These are phyloP conservation scores for Calliopum simillimum DNA, from an alignment of 2,888 invertebrate species.

Conservation along the genomic window DNA sequence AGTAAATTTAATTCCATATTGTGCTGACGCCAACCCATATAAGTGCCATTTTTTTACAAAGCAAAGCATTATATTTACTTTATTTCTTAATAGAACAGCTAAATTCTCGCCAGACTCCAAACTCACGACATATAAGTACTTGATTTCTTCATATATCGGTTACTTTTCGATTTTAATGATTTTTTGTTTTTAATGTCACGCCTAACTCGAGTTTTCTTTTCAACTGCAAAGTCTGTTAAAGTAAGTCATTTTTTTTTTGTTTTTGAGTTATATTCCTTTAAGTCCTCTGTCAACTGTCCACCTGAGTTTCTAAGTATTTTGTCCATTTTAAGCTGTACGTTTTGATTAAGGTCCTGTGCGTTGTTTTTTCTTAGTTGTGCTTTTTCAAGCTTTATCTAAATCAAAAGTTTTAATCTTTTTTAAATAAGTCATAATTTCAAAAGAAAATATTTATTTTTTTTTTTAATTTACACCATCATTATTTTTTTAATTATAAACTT, in stretches of 20 bases:
- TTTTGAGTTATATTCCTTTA: background rate
- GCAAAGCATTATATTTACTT: too few relatives aligned
- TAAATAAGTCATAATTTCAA: background rate
- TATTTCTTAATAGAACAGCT: too few relatives aligned
- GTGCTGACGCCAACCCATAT: too few relatives aligned
- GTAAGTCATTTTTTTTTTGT: background rate
- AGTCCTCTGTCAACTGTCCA: slow-evolving; percentile 17
- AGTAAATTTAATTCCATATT: too few relatives aligned
- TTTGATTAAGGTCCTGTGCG: background rate
- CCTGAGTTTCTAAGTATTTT: slow-evolving; percentile 30
- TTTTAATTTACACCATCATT: slow-evolving; percentile 49
- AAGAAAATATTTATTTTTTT: slow-evolving; percentile 29
- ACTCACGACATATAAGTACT: too few relatives aligned
- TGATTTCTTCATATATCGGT: too few relatives aligned
- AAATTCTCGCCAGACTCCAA: too few relatives aligned
- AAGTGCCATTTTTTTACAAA: too few relatives aligned
- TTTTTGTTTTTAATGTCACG: too few relatives aligned
- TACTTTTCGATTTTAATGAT: too few relatives aligned
- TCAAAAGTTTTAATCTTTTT: slow-evolving; percentile 6
- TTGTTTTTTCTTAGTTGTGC: too few relatives aligned
- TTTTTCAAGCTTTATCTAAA: background rate
- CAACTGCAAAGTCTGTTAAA: background rate
- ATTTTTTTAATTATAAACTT: background rate
- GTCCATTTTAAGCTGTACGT: slow-evolving; percentile 3
- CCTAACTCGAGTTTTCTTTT: too few relatives aligned